Percentiles rank a stretch among this genome's conserved stretches.
phyloP scores from a whole-genome alignment of 2,113 vertebrate genomes.

The Cichladusa arquata region DNA sequence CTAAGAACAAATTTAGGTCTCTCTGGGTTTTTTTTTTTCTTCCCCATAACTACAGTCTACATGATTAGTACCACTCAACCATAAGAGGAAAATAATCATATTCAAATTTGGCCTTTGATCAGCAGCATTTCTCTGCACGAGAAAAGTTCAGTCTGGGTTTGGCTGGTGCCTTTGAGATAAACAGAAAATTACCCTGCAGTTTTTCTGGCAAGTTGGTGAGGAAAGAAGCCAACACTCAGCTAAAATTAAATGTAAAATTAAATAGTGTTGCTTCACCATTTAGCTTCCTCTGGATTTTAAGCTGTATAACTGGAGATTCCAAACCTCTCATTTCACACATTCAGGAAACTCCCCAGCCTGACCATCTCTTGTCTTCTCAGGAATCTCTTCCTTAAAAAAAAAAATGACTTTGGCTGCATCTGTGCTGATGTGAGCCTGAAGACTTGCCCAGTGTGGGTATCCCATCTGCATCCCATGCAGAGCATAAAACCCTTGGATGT shows the following conservation, averaged over 20 bases:
- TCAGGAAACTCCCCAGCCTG: background rate
- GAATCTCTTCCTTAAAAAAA: background rate
- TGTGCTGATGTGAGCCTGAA: background rate
- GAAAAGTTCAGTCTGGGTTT: background rate
- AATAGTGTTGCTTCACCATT: background rate
- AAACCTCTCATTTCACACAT: background rate
- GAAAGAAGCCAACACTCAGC: background rate
- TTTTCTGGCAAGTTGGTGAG: background rate
- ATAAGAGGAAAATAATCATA: background rate
- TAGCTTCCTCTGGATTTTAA: background rate
- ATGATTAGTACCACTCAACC: background rate
- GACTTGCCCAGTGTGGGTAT: background rate
- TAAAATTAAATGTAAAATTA: conserved; percentile 7
- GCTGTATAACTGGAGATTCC: background rate
- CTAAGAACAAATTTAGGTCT: background rate
- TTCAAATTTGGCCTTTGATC: conserved; percentile 15
- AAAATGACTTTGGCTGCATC: fast-evolving
- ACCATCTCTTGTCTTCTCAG: background rate
- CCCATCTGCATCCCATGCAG: background rate
- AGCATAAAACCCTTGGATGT: too few relatives aligned
- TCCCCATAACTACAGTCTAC: background rate
- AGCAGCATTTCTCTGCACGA: background rate
- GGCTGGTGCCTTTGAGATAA: conserved; percentile 31
- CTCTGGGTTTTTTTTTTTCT: background rate
- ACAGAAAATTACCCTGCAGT: background rate